These are phyloP conservation scores for Megaustenia siamemsis DNA, from an alignment of 2,888 invertebrate genomes.

Conservation along the genomic window DNA sequence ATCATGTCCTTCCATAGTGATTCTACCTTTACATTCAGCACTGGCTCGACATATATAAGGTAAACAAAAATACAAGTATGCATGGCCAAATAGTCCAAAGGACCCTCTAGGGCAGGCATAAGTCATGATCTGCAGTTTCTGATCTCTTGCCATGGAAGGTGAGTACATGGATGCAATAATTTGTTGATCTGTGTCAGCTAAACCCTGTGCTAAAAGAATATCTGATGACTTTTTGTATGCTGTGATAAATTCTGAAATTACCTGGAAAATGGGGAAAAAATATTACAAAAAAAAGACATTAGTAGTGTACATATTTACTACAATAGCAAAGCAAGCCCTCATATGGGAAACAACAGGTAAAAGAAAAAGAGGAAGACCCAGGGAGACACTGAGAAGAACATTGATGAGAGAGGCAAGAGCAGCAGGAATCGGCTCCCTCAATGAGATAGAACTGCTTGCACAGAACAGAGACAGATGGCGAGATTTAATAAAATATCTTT, in stretches of 20 bases:
- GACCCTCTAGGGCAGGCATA: constrained; percentile 48
- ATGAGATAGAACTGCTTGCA: too few species aligned
- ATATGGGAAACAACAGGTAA: too few species aligned
- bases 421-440: too few species aligned
- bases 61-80: constrained; percentile 48
- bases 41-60: constrained; percentile 50
- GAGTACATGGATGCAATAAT: constrained; percentile 51
- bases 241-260: constrained; percentile 32
- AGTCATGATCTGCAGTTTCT: constrained; percentile 43
- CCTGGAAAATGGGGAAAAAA: constrained; percentile 15
- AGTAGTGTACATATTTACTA: not conserved
- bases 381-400: too few species aligned
- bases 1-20: too few species aligned
- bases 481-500: too few species aligned
- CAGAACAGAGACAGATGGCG: too few species aligned
- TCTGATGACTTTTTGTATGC: constrained; percentile 21
- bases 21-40: constrained; percentile 15
- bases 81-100: constrained; percentile 43
- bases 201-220: constrained; percentile 11
- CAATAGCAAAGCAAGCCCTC: too few species aligned
- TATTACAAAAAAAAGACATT: too few species aligned
- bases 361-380: too few species aligned
- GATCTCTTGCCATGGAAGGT: constrained; percentile 24
- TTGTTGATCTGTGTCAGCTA: constrained; percentile 52
- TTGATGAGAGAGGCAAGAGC: too few species aligned